Conservation (phyloP, 2,113 vertebrate genomes). For the Heptranchias perlo region DNA sequence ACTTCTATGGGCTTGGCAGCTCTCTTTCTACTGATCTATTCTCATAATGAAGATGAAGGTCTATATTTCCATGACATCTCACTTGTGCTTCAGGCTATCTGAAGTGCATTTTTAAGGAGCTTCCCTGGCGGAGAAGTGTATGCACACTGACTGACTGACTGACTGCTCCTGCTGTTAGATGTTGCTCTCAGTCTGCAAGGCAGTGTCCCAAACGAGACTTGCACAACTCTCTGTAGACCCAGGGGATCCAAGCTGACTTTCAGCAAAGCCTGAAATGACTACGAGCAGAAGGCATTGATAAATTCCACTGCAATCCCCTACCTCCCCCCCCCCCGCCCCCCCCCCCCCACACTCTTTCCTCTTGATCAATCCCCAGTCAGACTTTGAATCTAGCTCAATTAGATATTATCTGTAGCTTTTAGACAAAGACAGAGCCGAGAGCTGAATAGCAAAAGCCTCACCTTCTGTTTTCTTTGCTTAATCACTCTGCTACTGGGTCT, state of each 20-base stretch:
- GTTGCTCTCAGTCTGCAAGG: not conserved
- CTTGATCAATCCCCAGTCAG: constrained; percentile 30
- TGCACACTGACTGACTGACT: constrained; percentile 22
- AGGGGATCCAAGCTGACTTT: constrained; percentile 14
- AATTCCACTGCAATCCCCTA: constrained; percentile 10
- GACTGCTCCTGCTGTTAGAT: constrained; percentile 22
- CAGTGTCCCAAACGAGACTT: constrained; percentile 21
- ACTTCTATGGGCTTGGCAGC: constrained; percentile 4
- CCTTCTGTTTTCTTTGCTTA: constrained; percentile 34
- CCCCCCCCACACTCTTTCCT: not conserved
- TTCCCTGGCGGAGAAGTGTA: constrained; percentile 4
- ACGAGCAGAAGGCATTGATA: constrained; percentile 16
- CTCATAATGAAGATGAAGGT: constrained; percentile 33
- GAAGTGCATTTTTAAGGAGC: constrained; percentile 3
- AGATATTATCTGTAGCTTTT: constrained; percentile 24
- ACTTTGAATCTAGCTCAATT: constrained; percentile 34
- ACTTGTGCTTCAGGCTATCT: constrained; percentile 19
- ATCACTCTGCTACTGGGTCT: not conserved
- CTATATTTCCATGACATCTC: constrained; percentile 32
- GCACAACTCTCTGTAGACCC: constrained; percentile 33
- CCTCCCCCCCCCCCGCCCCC: not conserved
- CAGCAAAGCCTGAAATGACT: constrained; percentile 30
- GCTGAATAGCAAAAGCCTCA: not conserved
- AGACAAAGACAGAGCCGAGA: constrained; percentile 32
- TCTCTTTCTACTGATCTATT: not conserved